Evolutionary conservation across 2,888 invertebrate genomes (phyloP), one percentile per base, ranked within the genome.

Genomic region (Nymphalis c-album): DNA sequence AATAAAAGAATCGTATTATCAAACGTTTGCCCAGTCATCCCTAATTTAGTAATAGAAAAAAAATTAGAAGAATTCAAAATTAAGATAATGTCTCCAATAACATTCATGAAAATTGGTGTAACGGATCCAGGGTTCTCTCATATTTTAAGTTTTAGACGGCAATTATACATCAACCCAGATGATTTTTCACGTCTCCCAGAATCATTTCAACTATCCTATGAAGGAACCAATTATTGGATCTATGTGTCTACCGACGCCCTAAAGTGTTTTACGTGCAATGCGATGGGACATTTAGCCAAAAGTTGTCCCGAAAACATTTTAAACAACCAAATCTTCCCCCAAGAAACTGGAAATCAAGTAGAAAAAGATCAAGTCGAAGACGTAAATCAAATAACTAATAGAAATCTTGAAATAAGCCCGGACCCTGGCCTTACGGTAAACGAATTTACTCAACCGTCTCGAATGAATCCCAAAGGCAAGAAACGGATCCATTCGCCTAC

Each of bases 1-100:
- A 74, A 74, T 26, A 74, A 73, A 69, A 63, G 72, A 62, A 70
- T 74, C 8, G 69, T 74, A 31, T 57, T 72, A 53, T 72, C 74
- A 1, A 71, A 74, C 18, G 71, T 74, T 48, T 72, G 72, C 20
- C 72, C 70, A 4, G 67, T 73, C 16, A 69, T 73, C 10, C 72
- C 70, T 46, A 46, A 63, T 50, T 40, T 64, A 26, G 45, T 68
- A 5, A 58, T 67, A n/a, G n/a, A 59, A 58, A 63, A 67, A 45
- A 68, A 66, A 68, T 67, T 71, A 50, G 22, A 66, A 35, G 60
- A 69, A 66, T 35, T 51, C 4, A 51, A 51, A 10, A 51, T 22
- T 10, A 51, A 51, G 20, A 20, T 51, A 4, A 22, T 22, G 22
- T 51, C 50, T 0, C 22, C 50, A 1, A 51, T 51, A 20, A 20